These are phyloP conservation scores for Lepidochitona cinerea DNA, from an alignment of 2,888 invertebrate genomes.

Conservation along the genomic window DNA sequence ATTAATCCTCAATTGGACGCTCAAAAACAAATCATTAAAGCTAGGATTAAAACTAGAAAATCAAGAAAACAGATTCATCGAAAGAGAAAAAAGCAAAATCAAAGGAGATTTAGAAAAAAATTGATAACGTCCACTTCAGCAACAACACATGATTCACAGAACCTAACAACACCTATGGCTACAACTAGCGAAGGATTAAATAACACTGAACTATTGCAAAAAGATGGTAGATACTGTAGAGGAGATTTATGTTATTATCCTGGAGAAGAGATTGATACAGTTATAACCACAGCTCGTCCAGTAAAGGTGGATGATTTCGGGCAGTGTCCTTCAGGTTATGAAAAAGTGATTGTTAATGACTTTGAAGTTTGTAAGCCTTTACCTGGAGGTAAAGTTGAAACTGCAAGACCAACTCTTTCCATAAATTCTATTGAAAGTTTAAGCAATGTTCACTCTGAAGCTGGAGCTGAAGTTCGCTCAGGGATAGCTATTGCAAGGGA, in stretches of 20 bases:
- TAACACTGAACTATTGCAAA: not conserved
- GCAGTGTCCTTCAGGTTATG: not conserved
- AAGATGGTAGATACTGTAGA: not conserved
- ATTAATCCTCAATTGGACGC: no score
- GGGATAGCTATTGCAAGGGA: not conserved
- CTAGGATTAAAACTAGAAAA: no score
- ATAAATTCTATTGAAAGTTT: not conserved
- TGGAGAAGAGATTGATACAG: not conserved
- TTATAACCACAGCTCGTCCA: not conserved
- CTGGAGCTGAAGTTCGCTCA: not conserved
- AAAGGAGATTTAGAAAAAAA: not conserved
- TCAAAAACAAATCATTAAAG: no score
- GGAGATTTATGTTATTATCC: not conserved
- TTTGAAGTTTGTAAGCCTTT: not conserved
- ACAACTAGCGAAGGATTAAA: not conserved
- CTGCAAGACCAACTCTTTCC: not conserved
- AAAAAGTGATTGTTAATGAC: not conserved
- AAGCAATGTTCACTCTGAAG: not conserved
- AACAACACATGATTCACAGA: not conserved
- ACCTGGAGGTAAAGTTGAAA: not conserved
- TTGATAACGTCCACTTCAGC: not conserved
- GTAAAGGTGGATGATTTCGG: not conserved
- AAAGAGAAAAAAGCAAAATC: not conserved
- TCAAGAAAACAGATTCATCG: not conserved
- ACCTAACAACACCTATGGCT: not conserved